Conservation (phyloP, 2,113 vertebrate genomes). For the Willisornis vidua region DNA sequence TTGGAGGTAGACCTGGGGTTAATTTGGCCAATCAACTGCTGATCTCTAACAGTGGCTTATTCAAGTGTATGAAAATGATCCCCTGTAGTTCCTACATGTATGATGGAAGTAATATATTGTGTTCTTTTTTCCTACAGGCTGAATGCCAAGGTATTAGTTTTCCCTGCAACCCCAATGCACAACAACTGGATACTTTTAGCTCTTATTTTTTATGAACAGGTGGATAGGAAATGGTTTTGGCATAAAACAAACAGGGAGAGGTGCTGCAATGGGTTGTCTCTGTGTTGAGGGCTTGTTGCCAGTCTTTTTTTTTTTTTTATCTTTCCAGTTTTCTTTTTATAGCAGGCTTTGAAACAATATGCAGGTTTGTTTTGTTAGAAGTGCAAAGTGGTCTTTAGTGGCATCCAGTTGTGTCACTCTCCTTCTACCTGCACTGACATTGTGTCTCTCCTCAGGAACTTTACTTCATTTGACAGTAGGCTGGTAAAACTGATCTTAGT, state of each 20-base stretch:
- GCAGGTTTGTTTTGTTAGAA: neutral
- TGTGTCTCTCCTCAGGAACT: neutral
- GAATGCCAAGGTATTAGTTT: conserved; percentile 7
- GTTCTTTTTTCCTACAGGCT: conserved; percentile 39
- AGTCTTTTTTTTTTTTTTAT: neutral
- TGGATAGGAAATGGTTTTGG: conserved; percentile 26
- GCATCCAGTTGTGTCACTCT: neutral
- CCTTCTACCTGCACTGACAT: neutral
- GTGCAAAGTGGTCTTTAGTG: neutral
- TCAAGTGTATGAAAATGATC: conserved; percentile 8
- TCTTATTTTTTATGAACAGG: conserved; percentile 13
- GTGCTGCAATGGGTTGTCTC: neutral
- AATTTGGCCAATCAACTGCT: conserved; percentile 42
- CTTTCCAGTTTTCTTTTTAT: neutral
- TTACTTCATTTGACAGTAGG: neutral
- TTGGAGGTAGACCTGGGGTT: conserved; percentile 50
- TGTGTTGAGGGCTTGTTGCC: neutral
- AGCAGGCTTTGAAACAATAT: neutral
- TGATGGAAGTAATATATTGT: conserved; percentile 34
- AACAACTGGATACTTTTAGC: conserved; percentile 14
- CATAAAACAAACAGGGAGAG: conserved; percentile 15
- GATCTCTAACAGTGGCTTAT: neutral
- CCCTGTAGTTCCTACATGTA: neutral
- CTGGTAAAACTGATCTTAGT: neutral
- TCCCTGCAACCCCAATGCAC: neutral